phyloP scores from a whole-genome alignment of 2,888 invertebrate species.

The Polyommatus iphigenia region DNA sequence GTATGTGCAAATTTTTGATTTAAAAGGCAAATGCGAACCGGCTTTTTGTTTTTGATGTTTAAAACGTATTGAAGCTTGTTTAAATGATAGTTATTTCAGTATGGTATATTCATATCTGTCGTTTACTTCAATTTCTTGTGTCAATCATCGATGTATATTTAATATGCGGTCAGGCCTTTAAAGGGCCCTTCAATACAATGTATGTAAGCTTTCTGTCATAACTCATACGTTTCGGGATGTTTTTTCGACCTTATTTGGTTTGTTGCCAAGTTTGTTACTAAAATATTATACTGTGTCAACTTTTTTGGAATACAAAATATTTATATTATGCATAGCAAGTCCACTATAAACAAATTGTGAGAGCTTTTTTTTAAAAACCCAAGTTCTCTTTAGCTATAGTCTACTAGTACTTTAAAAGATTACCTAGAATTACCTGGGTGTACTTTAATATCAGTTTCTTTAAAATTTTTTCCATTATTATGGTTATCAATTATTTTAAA shows the following conservation, averaged over 20 bases:
- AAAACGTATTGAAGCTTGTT: background rate
- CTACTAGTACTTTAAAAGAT: too few species aligned
- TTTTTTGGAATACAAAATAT: background rate
- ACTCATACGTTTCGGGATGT: background rate
- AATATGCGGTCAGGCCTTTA: slow-evolving; percentile 1
- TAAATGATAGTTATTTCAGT: slow-evolving; percentile 4
- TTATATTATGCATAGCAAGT: background rate
- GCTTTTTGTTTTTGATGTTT: background rate
- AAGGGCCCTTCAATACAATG: background rate
- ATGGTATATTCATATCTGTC: slow-evolving; percentile 10
- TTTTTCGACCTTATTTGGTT: background rate
- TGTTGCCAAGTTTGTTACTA: background rate
- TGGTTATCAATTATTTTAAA: too few species aligned
- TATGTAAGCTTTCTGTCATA: background rate
- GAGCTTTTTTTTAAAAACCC: too few species aligned
- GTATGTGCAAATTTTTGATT: background rate
- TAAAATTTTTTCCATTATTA: too few species aligned
- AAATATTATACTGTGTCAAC: background rate
- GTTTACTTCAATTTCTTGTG: slow-evolving; percentile 11
- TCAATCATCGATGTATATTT: slow-evolving; percentile 2
- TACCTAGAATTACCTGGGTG: too few species aligned
- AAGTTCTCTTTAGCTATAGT: too few species aligned
- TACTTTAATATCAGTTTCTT: too few species aligned
- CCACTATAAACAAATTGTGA: too few species aligned
- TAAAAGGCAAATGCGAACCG: slow-evolving; percentile 12